Percentiles rank a stretch among this genome's conserved stretches.
Evolutionary conservation across 1,140 invertebrate species (phyloP).

Genomic region (Araneus ventricosus): DNA sequence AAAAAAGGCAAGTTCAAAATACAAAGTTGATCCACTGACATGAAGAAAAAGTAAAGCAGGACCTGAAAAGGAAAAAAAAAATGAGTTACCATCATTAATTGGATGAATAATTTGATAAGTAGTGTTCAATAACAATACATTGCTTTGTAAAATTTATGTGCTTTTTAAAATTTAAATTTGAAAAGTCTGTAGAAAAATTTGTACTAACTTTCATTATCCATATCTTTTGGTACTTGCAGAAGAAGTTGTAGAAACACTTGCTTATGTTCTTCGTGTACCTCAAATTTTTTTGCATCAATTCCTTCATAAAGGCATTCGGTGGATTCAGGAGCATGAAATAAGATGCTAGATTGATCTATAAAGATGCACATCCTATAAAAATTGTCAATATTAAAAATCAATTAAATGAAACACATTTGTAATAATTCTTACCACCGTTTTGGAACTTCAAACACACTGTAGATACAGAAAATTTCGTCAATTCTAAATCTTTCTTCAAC

Average conservation of each 20-base stretch:
- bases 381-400: background rate
- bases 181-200: background rate
- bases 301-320: conserved; percentile 58
- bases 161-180: no score
- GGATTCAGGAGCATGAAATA: conserved; percentile 78
- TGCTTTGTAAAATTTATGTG: no score
- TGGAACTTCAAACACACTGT: conserved; percentile 33
- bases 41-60: conserved; percentile 39
- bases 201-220: conserved; percentile 13
- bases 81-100: no score
- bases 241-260: conserved; percentile 29
- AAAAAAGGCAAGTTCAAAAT: conserved; percentile 62
- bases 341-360: conserved; percentile 56
- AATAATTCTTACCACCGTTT: conserved; percentile 10
- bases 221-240: conserved; percentile 38
- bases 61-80: conserved; percentile 16
- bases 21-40: conserved; percentile 56
- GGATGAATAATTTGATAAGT: no score
- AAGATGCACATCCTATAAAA: background rate
- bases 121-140: no score
- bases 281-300: background rate
- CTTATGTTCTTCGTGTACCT: background rate
- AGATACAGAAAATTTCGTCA: conserved; percentile 4
- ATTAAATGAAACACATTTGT: background rate
- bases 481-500: background rate